A percentile compares a stretch with the other conserved stretches of the same genome.
phyloP scores from a whole-genome alignment of 1,140 invertebrate genomes.

The Antheraea mylitta region DNA sequence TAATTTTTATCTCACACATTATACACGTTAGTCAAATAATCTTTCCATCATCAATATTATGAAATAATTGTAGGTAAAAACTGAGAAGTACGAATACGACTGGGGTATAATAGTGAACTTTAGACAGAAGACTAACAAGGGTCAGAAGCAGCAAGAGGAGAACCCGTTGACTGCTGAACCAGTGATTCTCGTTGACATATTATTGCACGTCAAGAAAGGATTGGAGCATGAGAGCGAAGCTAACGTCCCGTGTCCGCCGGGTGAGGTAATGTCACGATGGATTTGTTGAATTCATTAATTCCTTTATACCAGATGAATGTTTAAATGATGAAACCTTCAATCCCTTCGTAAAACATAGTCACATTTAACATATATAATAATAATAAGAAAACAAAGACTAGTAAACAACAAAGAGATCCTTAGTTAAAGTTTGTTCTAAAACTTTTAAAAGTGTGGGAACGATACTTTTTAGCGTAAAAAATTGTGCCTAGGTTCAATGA shows the following conservation, averaged over 20 bases:
- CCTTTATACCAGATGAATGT: too few relatives aligned
- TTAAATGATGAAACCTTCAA: too few relatives aligned
- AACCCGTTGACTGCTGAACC: conserved; percentile 81
- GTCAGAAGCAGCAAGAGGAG: conserved; percentile 63
- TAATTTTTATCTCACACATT: too few relatives aligned
- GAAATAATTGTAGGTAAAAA: conserved; percentile 84
- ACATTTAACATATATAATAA: too few relatives aligned
- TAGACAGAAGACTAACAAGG: conserved; percentile 83
- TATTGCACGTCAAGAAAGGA: conserved; percentile 87
- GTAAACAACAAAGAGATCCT: too few relatives aligned
- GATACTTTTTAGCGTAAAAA: too few relatives aligned
- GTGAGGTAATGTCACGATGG: conserved; percentile 67
- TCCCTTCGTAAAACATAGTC: too few relatives aligned
- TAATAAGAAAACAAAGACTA: too few relatives aligned
- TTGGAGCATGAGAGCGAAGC: conserved; percentile 79
- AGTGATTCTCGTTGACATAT: conserved; percentile 88
- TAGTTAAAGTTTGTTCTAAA: too few relatives aligned
- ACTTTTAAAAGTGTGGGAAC: too few relatives aligned
- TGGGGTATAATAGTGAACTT: conserved; percentile 98
- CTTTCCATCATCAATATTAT: not conserved
- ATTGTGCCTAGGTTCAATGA: too few relatives aligned
- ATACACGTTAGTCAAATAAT: too few relatives aligned
- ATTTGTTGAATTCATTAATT: not conserved
- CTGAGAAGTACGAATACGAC: conserved; percentile 92
- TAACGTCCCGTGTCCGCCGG: conserved; percentile 82